A percentile compares a stretch with the other conserved stretches of the same genome.
phyloP scores from a whole-genome alignment of 2,113 vertebrate species.

The Pseudorhombus dupliciocellatus region DNA sequence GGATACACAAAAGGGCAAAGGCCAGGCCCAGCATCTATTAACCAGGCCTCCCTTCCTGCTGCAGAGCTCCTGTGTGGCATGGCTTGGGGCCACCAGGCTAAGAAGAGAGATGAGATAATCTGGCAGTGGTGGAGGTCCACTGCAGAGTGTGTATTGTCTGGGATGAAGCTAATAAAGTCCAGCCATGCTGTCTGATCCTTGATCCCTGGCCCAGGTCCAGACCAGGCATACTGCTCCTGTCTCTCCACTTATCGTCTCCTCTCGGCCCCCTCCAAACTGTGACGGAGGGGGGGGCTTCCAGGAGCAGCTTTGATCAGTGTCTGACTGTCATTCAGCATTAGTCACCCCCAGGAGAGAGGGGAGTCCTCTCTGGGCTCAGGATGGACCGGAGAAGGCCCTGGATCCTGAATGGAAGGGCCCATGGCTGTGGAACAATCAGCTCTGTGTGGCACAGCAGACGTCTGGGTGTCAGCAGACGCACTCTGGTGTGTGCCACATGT shows the following conservation, averaged over 20 bases:
- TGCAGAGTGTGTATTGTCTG: conserved; percentile 72
- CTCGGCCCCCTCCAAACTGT: conserved; percentile 59
- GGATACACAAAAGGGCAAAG: conserved; percentile 22
- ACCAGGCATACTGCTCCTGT: conserved; percentile 70
- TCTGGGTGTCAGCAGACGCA: conserved; percentile 69
- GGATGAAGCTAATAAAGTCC: conserved; percentile 75
- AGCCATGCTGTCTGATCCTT: conserved; percentile 72
- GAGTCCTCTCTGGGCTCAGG: conserved; percentile 55
- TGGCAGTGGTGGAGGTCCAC: conserved; percentile 68
- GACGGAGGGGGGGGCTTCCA: conserved; percentile 68
- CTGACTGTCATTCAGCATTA: conserved; percentile 81
- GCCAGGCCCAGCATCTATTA: conserved; percentile 38
- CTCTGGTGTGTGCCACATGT: conserved; percentile 77
- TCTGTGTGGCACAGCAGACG: conserved; percentile 70
- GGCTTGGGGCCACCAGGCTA: conserved; percentile 53
- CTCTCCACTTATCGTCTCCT: conserved; percentile 69
- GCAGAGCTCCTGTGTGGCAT: conserved; percentile 51
- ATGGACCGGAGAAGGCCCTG: conserved; percentile 55
- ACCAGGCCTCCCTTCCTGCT: conserved; percentile 49
- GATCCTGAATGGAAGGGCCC: conserved; percentile 58
- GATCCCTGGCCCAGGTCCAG: conserved; percentile 71
- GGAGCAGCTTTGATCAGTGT: conserved; percentile 76
- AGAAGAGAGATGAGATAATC: conserved; percentile 74
- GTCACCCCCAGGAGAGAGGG: conserved; percentile 50
- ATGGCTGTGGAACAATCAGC: conserved; percentile 67